A percentile compares a stretch with the other conserved stretches of the same genome.
Conservation (phyloP, 2,113 vertebrate genomes). For the Perca flavescens region DNA sequence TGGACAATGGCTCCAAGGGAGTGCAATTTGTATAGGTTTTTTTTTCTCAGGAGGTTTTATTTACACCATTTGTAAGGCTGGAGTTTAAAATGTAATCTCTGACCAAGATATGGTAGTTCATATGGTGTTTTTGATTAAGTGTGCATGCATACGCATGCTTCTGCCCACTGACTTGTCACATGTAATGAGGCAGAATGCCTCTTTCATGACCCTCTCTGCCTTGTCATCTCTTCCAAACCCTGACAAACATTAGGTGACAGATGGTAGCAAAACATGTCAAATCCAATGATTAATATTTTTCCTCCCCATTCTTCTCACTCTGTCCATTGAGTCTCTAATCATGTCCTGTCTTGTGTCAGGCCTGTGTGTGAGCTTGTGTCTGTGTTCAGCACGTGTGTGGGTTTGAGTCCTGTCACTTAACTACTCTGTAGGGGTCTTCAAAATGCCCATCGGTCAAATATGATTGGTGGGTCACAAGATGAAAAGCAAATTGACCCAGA, state of each 20-base stretch:
- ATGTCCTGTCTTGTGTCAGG: slow-evolving; percentile 28
- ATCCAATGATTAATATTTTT: slow-evolving; percentile 66
- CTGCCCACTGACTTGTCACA: slow-evolving; percentile 29
- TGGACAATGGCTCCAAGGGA: slow-evolving; percentile 16
- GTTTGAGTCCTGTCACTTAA: slow-evolving; percentile 58
- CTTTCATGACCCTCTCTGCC: slow-evolving; percentile 40
- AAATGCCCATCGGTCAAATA: slow-evolving; percentile 40
- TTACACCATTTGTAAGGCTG: background rate
- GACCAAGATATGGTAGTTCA: background rate
- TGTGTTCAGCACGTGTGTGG: background rate
- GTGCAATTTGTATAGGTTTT: slow-evolving; percentile 28
- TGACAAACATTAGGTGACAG: slow-evolving; percentile 64
- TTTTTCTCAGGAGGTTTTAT: slow-evolving; percentile 16
- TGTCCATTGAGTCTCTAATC: slow-evolving; percentile 53
- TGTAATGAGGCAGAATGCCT: slow-evolving; percentile 48
- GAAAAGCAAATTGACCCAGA: slow-evolving; percentile 43
- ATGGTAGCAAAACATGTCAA: slow-evolving; percentile 71
- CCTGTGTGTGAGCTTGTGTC: background rate
- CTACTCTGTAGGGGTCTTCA: slow-evolving; percentile 34
- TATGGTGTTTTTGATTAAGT: slow-evolving; percentile 18
- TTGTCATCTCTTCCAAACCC: slow-evolving; percentile 56
- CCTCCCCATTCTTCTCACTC: slow-evolving; percentile 39
- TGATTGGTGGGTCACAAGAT: slow-evolving; percentile 47
- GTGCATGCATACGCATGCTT: background rate
- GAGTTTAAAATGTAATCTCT: background rate